These are phyloP conservation scores for Pinna nobilis DNA, from an alignment of 1,140 invertebrate genomes.

Conservation along the genomic window DNA sequence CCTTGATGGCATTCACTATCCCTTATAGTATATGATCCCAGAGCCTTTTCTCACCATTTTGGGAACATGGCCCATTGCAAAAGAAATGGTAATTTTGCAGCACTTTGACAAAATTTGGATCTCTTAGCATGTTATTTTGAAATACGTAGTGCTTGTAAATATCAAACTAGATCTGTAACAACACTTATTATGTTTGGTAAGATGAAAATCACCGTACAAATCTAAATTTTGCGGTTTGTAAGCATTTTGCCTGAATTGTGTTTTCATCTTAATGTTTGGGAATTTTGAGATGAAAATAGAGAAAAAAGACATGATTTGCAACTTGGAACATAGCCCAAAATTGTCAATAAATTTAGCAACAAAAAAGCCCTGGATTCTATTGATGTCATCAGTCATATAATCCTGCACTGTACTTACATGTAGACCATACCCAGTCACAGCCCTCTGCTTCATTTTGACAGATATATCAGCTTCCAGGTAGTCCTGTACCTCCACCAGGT, in stretches of 20 bases:
- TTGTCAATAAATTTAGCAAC: neutral
- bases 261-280: slow-evolving; percentile 20
- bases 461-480: slow-evolving; percentile 81
- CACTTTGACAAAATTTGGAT: too few relatives aligned
- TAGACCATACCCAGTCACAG: slow-evolving; percentile 85
- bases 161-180: too few relatives aligned
- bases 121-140: too few relatives aligned
- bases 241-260: neutral
- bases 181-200: neutral
- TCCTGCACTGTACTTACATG: slow-evolving; percentile 34
- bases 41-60: too few relatives aligned
- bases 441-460: slow-evolving; percentile 82
- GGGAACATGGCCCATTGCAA: too few relatives aligned
- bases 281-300: neutral
- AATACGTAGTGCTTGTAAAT: too few relatives aligned
- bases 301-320: neutral
- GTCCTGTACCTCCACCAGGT: slow-evolving; percentile 24
- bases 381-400: neutral
- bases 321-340: too few relatives aligned
- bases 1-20: too few relatives aligned
- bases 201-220: neutral
- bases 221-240: neutral
- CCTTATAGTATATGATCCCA: too few relatives aligned
- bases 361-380: neutral
- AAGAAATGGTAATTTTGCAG: too few relatives aligned